phyloP scores from a whole-genome alignment of 2,888 invertebrate species.

The Gandaritis pyraliata region DNA sequence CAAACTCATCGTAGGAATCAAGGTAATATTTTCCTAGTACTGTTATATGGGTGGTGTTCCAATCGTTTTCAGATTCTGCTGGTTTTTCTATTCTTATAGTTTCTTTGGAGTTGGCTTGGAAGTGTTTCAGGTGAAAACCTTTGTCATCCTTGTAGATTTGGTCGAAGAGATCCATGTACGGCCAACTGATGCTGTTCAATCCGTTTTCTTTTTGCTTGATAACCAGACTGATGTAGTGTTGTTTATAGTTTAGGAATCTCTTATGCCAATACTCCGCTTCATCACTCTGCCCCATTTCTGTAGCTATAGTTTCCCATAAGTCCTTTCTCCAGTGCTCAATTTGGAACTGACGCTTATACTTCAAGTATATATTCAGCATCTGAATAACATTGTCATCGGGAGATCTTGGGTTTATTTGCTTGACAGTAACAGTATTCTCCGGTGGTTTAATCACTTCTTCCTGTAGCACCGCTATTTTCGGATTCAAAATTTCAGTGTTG shows the following conservation, averaged over 20 bases:
- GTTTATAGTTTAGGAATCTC: conserved; percentile 72
- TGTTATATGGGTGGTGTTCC: conserved; percentile 67
- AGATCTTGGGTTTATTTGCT: conserved; percentile 39
- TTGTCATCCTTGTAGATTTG: conserved; percentile 67
- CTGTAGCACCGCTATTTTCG: conserved; percentile 24
- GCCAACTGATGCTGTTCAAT: conserved; percentile 62
- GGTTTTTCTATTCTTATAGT: background rate
- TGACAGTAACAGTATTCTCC: conserved; percentile 44
- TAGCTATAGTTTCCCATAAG: conserved; percentile 72
- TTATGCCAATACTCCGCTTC: conserved; percentile 75
- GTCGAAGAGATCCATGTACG: conserved; percentile 69
- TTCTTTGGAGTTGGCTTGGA: conserved; percentile 23
- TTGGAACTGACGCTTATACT: conserved; percentile 61
- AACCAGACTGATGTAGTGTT: conserved; percentile 69
- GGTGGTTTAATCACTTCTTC: conserved; percentile 30
- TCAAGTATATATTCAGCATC: conserved; percentile 68
- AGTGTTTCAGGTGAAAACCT: conserved; percentile 62
- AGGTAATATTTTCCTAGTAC: conserved; percentile 72
- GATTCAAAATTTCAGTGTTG: conserved; percentile 6
- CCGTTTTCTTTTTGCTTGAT: conserved; percentile 58
- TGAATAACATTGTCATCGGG: conserved; percentile 63
- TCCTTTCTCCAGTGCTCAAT: conserved; percentile 60
- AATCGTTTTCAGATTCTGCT: conserved; percentile 43
- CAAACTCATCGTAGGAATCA: conserved; percentile 74
- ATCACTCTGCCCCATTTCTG: conserved; percentile 63